These are phyloP conservation scores for Arge pagana DNA, from an alignment of 2,888 invertebrate species.

Conservation along the genomic window DNA sequence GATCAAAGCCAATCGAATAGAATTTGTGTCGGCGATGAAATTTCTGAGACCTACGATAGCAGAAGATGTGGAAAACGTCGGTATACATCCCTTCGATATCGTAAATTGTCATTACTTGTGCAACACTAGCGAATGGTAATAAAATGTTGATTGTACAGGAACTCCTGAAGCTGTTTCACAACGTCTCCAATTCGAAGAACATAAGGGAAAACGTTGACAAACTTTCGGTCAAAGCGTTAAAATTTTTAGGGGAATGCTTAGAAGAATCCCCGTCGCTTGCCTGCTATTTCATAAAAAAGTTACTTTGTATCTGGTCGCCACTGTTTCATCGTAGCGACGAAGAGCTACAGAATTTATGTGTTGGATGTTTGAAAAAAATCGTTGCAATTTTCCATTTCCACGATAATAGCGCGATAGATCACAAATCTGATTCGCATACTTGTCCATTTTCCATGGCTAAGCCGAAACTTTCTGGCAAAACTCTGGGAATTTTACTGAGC, in stretches of 20 bases:
- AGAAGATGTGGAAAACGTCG: constrained; percentile 31
- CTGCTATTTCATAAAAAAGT: constrained; percentile 46
- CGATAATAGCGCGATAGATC: constrained; percentile 18
- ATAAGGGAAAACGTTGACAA: constrained; percentile 40
- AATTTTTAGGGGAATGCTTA: constrained; percentile 60
- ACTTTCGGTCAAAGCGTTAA: constrained; percentile 52
- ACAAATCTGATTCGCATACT: no score
- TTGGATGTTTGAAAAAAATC: constrained; percentile 31
- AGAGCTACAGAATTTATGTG: constrained; percentile 45
- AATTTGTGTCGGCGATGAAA: constrained; percentile 35
- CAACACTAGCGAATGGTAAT: neutral
- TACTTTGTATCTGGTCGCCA: constrained; percentile 41
- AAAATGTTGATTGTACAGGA: constrained; percentile 39
- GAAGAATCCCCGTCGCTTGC: constrained; percentile 55
- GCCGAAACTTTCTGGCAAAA: no score
- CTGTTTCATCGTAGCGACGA: constrained; percentile 34
- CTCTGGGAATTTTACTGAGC: constrained; percentile 38
- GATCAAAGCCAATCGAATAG: constrained; percentile 32
- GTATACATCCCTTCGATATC: no score
- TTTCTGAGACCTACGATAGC: constrained; percentile 33
- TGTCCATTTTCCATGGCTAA: no score
- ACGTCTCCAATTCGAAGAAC: constrained; percentile 25
- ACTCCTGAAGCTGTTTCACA: constrained; percentile 35
- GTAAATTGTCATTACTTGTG: no score
- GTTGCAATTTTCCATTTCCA: constrained; percentile 30